These are phyloP conservation scores for Carduelis carduelis DNA, from an alignment of 2,797 vertebrate species.

Conservation along the genomic window DNA sequence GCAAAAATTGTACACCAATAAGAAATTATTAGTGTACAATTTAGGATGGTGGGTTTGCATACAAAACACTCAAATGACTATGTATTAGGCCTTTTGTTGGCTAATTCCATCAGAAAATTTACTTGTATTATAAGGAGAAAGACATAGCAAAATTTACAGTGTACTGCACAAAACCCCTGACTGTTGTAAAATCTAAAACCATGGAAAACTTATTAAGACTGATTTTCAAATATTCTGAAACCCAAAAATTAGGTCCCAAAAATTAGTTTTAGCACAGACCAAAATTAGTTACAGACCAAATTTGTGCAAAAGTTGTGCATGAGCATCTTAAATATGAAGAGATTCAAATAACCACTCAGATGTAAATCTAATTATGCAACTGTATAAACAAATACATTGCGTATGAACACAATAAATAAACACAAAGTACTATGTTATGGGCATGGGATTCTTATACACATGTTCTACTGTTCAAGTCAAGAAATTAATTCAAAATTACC, in stretches of 20 bases:
- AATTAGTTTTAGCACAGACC: not conserved
- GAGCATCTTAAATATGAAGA: not conserved
- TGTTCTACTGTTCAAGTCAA: not conserved
- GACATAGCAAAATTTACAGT: not conserved
- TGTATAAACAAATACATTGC: not conserved
- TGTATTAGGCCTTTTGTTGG: not conserved
- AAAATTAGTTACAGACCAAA: not conserved
- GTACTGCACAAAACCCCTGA: not conserved
- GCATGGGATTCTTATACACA: not conserved
- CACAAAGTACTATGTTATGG: not conserved
- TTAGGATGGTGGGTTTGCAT: not conserved
- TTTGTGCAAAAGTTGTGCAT: accelerated
- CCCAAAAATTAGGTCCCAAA: not conserved
- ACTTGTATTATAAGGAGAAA: not conserved
- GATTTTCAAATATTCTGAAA: not conserved
- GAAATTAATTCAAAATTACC: not conserved
- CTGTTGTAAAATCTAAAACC: not conserved
- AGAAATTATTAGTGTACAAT: not conserved
- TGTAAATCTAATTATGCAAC: not conserved
- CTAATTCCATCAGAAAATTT: not conserved
- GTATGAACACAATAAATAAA: not conserved
- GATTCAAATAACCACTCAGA: not conserved
- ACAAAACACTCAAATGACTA: not conserved
- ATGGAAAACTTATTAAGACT: not conserved
- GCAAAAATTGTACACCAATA: not conserved